Evolutionary conservation across 2,888 invertebrate species (phyloP).

Genomic region (Synanthedon tipuliformis): DNA sequence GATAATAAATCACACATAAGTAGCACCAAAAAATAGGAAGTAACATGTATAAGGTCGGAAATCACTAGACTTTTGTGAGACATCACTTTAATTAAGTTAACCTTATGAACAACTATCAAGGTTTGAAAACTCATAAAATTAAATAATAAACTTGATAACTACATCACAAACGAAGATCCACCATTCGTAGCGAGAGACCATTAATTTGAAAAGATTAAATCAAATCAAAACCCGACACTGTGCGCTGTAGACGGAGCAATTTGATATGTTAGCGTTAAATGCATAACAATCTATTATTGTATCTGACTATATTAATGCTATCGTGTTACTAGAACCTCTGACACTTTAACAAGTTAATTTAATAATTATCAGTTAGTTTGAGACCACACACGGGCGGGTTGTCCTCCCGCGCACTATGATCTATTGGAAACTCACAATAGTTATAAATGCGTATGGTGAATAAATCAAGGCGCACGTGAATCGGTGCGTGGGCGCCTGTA

Average conservation of each 20-base stretch:
- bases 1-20: no score
- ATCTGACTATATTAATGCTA: slow-evolving; percentile 2
- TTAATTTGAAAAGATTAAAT: no score
- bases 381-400: slow-evolving; percentile 35
- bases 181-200: no score
- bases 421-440: slow-evolving; percentile 17
- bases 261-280: not conserved
- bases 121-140: not conserved
- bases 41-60: not conserved
- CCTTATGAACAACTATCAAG: not conserved
- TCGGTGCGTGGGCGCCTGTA: slow-evolving; percentile 30
- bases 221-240: no score
- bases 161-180: not conserved
- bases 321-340: slow-evolving; percentile 1
- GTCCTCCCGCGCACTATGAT: slow-evolving; percentile 39
- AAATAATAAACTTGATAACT: not conserved
- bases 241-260: not conserved
- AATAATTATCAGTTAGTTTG: slow-evolving; percentile 20
- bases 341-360: slow-evolving; percentile 31
- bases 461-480: slow-evolving; percentile 13
- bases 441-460: not conserved
- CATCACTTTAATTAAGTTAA: no score
- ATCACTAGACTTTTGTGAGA: not conserved
- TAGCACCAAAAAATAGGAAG: no score
- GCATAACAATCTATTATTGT: not conserved